Evolutionary conservation across 2,797 vertebrate species (phyloP), one percentile per base, ranked within the genome.

Genomic region (Bufotes viridis): DNA sequence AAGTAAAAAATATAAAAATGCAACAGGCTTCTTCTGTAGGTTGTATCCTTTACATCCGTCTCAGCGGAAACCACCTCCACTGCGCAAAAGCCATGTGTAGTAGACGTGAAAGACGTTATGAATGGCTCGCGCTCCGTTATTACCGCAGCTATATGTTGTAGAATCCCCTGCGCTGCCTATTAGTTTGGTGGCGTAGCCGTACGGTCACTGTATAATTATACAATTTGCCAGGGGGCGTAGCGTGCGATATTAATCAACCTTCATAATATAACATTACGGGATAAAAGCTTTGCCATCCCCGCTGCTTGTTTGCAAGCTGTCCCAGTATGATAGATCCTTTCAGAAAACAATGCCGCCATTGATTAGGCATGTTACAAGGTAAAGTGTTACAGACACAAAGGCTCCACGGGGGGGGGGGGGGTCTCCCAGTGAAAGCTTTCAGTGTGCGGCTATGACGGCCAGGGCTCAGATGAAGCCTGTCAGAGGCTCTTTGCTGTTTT

Each of bases 381-480:
- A 18, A 82, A 78, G 34, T 61, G 91, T 80, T 90, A 55, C 24
- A 83, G 89, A n/a, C 87, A 91, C 91, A 93, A 90, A 90, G 85
- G 63, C 63, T 90, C 18, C 17, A 5, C 0, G 60, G 85, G 91
- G 79, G 70, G 83, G n/a, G n/a, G n/a, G n/a, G n/a, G n/a, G n/a
- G n/a, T n/a, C 14, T 13, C 20, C 34, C 12, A 80, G 42, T 20
- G 26, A 82, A 12, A 72, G 83, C 60, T 91, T 91, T 81, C 91
- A 90, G 87, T 20, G 7, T 91, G 93, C 93, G 92, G 82, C 92
- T 93, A 92, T 93, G 53, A 75, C 42, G 90, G 51, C 58, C 1
- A 0, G 81, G 63, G 51, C 90, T 89, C 67, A 91, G 90, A 92
- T 90, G 79, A 91, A 91, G 91, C 81, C 87, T 91, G 22, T 81